Conservation (phyloP, 1,140 invertebrate genomes). For the Condylostylus longicornis region DNA sequence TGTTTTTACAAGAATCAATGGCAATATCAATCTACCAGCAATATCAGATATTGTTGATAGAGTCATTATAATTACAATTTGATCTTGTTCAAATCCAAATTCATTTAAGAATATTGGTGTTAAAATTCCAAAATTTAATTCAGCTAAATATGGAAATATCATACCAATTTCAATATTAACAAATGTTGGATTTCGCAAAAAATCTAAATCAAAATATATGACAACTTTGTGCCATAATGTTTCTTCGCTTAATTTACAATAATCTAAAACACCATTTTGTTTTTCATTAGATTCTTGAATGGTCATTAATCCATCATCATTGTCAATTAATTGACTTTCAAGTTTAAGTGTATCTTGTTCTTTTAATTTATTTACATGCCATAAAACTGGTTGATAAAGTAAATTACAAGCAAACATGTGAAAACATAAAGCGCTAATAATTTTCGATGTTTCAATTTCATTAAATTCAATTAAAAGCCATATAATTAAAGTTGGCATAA, state of each 20-base stretch:
- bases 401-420: constrained; percentile 41
- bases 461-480: constrained; percentile 36
- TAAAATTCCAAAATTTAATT: constrained; percentile 52
- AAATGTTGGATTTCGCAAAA: constrained; percentile 48
- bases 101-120: constrained; percentile 51
- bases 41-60: constrained; percentile 42
- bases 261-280: too few species aligned
- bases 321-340: too few species aligned
- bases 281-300: too few species aligned
- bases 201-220: constrained; percentile 48
- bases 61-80: constrained; percentile 46
- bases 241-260: constrained; percentile 17
- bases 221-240: constrained; percentile 38
- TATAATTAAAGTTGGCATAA: constrained; percentile 40
- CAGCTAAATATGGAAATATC: constrained; percentile 48
- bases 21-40: constrained; percentile 42
- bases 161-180: constrained; percentile 51
- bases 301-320: too few species aligned
- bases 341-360: constrained; percentile 6
- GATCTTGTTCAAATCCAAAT: constrained; percentile 37
- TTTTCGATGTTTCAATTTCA: constrained; percentile 38
- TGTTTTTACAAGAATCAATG: constrained; percentile 43
- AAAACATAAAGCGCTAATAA: constrained; percentile 41
- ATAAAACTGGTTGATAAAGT: constrained; percentile 44
- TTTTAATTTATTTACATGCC: constrained; percentile 37